Base-by-base conservation (phyloP, 2,797 vertebrate genomes). In the Xiphophorus birchmanni region DNA sequence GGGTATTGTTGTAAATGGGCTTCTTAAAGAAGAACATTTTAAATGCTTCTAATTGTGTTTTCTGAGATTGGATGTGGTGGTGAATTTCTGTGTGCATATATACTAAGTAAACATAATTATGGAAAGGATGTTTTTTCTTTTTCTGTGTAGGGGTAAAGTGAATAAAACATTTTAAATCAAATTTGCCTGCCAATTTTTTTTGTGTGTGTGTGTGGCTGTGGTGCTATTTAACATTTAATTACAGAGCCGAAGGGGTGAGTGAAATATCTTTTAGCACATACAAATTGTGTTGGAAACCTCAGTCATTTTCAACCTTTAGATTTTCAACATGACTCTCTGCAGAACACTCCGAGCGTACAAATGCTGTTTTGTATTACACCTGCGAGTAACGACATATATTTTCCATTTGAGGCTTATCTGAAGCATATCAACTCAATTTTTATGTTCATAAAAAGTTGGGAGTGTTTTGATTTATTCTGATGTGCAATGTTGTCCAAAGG, bases 121-220 rank as follows among this genome's bases (percentile, higher is more conserved):
- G 80, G 82, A 84, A 83, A 83, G 32, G n/a, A 29, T 90, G 3
- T 60, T 89, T 91, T 90, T 79, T 88, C 78, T 90, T 93, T 93
- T 95, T 88, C 92, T 92, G 83, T 95, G 85, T 91, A 83, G 84
- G 84, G 90, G 93, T 94, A 93, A 86, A 92, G 89, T 72, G 90
- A 96, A 96, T 96, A 95, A 96, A 69, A 95, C 84, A 80, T 87
- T 94, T 92, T 86, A 87, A 91, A 91, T 89, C 50, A 77, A 35
- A 85, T 45, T 80, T 56, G 0, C 47, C 63, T 4, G 10, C 7
- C 13, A 40, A 40, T 40, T 23, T 40, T 26, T 29, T 26, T 32
- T 32, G 1, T 32, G 32, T 32, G 32, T 32, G 32, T 72, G 17
- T 80, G 73, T 3, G 52, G 10, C 35, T 17, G 65, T 44, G 40